These are phyloP conservation scores for Xyrauchen texanus DNA, from an alignment of 2,113 vertebrate genomes.

Conservation along the genomic window DNA sequence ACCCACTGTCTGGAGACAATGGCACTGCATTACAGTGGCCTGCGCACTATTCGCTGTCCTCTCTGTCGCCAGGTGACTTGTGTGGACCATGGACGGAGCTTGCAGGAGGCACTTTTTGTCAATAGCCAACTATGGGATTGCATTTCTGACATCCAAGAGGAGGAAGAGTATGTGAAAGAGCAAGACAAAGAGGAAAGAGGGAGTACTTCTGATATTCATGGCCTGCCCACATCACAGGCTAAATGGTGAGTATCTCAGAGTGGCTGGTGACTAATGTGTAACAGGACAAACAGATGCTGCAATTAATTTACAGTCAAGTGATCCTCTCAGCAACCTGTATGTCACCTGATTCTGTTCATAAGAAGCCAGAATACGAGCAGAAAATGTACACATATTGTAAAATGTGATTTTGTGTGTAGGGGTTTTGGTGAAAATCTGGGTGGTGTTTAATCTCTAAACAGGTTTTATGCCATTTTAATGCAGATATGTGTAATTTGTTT, in stretches of 20 bases:
- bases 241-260: conserved; percentile 57
- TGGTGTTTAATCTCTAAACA: no score
- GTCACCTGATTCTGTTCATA: conserved; percentile 19
- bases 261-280: background rate
- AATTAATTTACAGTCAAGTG: conserved; percentile 21
- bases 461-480: no score
- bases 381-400: background rate
- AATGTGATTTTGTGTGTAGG: background rate
- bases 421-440: no score
- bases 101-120: conserved; percentile 72
- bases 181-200: conserved; percentile 42
- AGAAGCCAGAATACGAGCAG: conserved; percentile 4
- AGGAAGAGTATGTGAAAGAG: conserved; percentile 42
- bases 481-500: no score
- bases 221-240: conserved; percentile 38
- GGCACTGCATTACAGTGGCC: conserved; percentile 49
- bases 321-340: background rate
- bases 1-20: conserved; percentile 69
- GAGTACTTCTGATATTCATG: conserved; percentile 38
- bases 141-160: conserved; percentile 58
- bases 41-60: conserved; percentile 70
- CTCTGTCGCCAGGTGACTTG: conserved; percentile 73
- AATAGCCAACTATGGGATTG: conserved; percentile 70
- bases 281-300: background rate
- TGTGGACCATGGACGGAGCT: conserved; percentile 55